Evolutionary conservation across 2,888 invertebrate genomes (phyloP), one percentile per base, ranked within the genome.

Genomic region (Heliconius hortense): DNA sequence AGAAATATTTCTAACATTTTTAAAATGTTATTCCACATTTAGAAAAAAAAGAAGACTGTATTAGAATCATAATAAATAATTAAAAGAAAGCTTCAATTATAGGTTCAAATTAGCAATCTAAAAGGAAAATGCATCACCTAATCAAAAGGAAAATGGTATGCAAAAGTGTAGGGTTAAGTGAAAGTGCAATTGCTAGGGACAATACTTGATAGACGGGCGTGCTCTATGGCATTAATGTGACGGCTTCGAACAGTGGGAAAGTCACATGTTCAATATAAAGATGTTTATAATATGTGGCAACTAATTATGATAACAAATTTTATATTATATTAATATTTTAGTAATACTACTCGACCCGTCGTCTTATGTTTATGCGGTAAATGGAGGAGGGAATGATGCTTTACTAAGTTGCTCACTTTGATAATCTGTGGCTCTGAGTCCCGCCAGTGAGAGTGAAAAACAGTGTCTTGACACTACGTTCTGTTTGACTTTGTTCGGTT

Each of bases 141-240:
- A 71, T 62, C 68, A 74, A 59, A 74, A 71, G 73, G 75, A 78
- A 75, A 76, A 78, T 76, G 39, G 73, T 75, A 76, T 64, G 59
- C 74, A 75, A 76, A 73, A 74, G 74, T 76, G 62, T 68, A 72
- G 72, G 63, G 31, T 56, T 60, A 35, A 80, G 80, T 79, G 80
- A 80, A 79, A 80, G 81, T 78, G 78, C 81, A 79, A 76, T 81
- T 77, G 75, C 78, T 73, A 64, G 81, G 82, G 83, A 87, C 86
- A 86, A 87, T 81, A 77, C 76, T 69, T 72, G 72, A 68, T 75
- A 81, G 80, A 80, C 83, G 85, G 86, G 87, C 81, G 86, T 84
- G 84, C 84, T 83, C 82, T 82, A 82, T 85, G 86, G 79, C 85
- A 87, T 86, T 86, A 83, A 76, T 78, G 81, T 82, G 82, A 84